phyloP scores from a whole-genome alignment of 2,888 invertebrate genomes.

The Macrophya alboannulata region DNA sequence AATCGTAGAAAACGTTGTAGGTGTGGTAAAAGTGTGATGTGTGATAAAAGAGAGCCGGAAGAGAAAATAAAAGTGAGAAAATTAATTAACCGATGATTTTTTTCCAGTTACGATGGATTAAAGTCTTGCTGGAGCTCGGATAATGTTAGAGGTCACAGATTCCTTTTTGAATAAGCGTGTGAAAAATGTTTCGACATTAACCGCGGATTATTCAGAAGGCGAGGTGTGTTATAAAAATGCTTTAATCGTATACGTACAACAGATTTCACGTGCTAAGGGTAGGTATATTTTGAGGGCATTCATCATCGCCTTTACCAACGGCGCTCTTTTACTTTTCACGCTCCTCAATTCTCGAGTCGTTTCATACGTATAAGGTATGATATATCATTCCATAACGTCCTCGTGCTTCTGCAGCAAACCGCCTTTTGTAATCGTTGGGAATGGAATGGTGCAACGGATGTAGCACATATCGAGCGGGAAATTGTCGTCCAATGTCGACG shows the following conservation, averaged over 20 bases:
- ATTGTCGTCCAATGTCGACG: background rate
- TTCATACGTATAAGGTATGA: background rate
- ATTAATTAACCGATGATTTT: background rate
- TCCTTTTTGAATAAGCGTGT: background rate
- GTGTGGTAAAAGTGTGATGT: background rate
- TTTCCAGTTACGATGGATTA: background rate
- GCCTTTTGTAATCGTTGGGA: background rate
- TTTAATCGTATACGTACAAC: background rate
- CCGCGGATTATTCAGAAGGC: background rate
- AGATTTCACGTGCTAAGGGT: background rate
- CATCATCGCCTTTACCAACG: background rate
- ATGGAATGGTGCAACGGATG: background rate
- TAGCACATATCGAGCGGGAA: constrained; percentile 9
- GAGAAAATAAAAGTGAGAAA: too few relatives aligned
- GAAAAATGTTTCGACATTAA: background rate
- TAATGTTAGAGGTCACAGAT: background rate
- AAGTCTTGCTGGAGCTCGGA: background rate
- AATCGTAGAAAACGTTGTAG: background rate
- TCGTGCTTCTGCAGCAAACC: background rate
- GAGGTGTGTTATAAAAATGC: background rate
- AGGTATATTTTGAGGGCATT: background rate
- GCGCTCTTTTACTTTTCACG: constrained; percentile 5
- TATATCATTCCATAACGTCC: constrained; percentile 1
- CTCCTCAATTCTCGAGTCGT: background rate
- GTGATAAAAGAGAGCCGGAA: background rate